Base-by-base conservation (phyloP, 2,797 vertebrate species). In the Phoeniculus purpureus region DNA sequence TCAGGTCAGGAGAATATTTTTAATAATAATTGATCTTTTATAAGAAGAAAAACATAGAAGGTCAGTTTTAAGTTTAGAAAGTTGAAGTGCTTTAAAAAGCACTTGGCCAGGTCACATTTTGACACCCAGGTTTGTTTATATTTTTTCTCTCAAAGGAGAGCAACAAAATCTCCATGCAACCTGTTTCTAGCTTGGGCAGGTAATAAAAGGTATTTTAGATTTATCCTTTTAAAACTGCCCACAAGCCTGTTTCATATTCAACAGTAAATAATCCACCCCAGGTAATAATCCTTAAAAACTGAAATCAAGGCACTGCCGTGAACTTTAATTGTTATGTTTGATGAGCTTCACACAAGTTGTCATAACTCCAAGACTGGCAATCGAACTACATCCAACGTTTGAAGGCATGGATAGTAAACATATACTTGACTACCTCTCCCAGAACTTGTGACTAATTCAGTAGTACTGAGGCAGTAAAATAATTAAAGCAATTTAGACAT, bases 1-100 rank as follows among this genome's bases (percentile, higher is more conserved):
- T 93, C 74, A 68, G 76, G 67, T 58, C 56, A 93, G 81, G 37
- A 93, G 60, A 94, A 74, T 95, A 96, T 96, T 95, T 97, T 97
- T 97, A 96, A 93, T 72, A 94, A 72, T 94, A 95, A 37, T 18
- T 64, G 92, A 89, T 72, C 82, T 93, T 89, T 92, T 73, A 85
- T 92, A 76, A 81, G 56, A 34, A 73, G 31, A 74, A 82, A 90
- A 87, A 17, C 60, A 89, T 72, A 80, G 72, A 86, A 81, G 40
- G 59, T 64, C 96, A 84, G 67, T 96, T 94, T 92, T 65, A 93
- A 96, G 89, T 91, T 85, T 76, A 74, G 56, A 72, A 83, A 92
- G 65, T 61, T 80, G 90, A 83, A 92, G 58, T 82, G 29, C 78
- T 91, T 80, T 64, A 55, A 77, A 87, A 91, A 75, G 43, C 68